Evolutionary conservation across 2,113 vertebrate species (phyloP), one percentile per base, ranked within the genome.

Genomic region (Hemichromis elongatus): DNA sequence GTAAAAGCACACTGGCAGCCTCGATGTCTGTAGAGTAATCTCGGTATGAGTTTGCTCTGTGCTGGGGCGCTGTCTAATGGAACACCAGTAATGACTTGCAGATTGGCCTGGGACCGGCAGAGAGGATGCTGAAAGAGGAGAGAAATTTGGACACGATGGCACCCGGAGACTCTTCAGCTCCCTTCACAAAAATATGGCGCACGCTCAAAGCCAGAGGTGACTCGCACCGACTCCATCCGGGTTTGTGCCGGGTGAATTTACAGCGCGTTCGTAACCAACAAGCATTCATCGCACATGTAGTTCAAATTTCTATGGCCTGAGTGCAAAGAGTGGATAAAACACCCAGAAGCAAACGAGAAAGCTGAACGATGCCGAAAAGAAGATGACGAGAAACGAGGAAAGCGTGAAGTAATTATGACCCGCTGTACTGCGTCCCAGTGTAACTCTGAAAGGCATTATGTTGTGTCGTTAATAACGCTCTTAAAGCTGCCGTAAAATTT

Each of bases 51-150:
- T 70, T 56, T 30, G 77, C 42, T 57, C 52, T 53, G 81, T 33
- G 79, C 79, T n/a, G 85, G 78, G 73, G 40, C 77, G 8, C 75
- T 55, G 78, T 86, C 86, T 92, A 89, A 90, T 93, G 82, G 88
- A 88, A 86, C 87, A 59, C 57, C 47, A 11, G 86, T 91, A 93
- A 93, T 87, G 84, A 85, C 85, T 79, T 85, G 68, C 40, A 89
- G 87, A 88, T 79, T 83, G 86, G 87, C 80, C 86, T 61, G 85
- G 82, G 86, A 79, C 56, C 3, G 26, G 40, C 28, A 47, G 75
- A 79, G 79, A 78, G 54, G 56, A 75, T 59, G 77, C 1, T 11
- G 82, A 26, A 81, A 26, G 68, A 40, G 21, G 59, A n/a, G 33
- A 52, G 79, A 63, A 52, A 42, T 80, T 68, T 81, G 84, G 81